Evolutionary conservation across 2,888 invertebrate species (phyloP), one percentile per base, ranked within the genome.

Genomic region (Aricia artaxerxes): DNA sequence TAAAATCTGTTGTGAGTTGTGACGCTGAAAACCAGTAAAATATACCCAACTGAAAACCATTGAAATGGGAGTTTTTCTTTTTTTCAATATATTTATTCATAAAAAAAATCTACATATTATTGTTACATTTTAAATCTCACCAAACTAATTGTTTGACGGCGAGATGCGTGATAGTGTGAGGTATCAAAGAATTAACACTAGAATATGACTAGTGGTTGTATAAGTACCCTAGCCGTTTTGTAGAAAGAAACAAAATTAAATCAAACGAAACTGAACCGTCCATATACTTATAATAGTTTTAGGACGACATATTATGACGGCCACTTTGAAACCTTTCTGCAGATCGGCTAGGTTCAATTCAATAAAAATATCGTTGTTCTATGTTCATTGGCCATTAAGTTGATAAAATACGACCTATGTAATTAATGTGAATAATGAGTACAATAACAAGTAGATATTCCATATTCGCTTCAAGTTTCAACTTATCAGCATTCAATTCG

Each of bases 201-300:
- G 49, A 49, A 49, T 49, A 11, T 49, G 9, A 44, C 6, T 53
- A 13, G 11, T 64, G 24, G 24, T 9, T 61, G 0, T 24, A 24
- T 57, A 1, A 13, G 16, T 57, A 57, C 16, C 35, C 16, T 4
- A 69, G 11, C 69, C 69, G 38, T 13, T 69, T 31, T 69, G 69
- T 38, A 69, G 69, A 69, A 1, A 35, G 16, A 35, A 38, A 35
- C 4, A 69, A 38, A 38, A 35, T 69, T 35, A 35, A 64, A 16
- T 69, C 69, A 69, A 69, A 38, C 69, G 69, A 69, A 69, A 69
- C 35, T 13, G 35, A 38, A 69, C 69, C 69, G 69, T 69, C 69
- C 69, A 69, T 69, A 35, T 13, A 35, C 38, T 69, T 69, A 38
- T 69, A 69, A 69, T 13, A 69, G 69, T 69, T 35, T 64, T 64